Percentiles rank a stretch among this genome's conserved stretches.
Evolutionary conservation across 2,113 vertebrate genomes (phyloP).

Genomic region (Bombycilla garrulus): DNA sequence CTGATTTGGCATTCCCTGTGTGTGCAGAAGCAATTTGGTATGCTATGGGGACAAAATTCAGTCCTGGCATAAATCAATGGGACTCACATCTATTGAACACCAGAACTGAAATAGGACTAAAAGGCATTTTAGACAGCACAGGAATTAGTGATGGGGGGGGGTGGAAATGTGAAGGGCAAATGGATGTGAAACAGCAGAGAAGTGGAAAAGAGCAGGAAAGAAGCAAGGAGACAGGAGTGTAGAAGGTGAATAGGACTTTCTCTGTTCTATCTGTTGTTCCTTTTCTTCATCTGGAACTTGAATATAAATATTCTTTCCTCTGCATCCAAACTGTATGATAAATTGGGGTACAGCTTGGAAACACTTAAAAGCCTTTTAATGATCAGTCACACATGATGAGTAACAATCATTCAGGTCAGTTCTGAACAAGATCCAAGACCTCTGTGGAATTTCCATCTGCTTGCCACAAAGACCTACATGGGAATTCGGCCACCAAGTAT

Average conservation of each 20-base stretch:
- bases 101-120: not conserved
- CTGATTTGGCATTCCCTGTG: constrained; percentile 16
- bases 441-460: constrained; percentile 23
- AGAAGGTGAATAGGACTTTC: not conserved
- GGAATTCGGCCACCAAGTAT: not conserved
- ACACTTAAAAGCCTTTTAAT: constrained; percentile 14
- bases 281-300: not conserved
- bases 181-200: not conserved
- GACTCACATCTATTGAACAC: constrained; percentile 28
- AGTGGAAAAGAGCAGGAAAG: not conserved
- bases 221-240: not conserved
- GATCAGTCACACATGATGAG: constrained; percentile 14
- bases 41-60: constrained; percentile 19
- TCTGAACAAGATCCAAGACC: not conserved
- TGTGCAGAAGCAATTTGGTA: constrained; percentile 34
- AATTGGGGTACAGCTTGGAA: constrained; percentile 5
- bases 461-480: not conserved
- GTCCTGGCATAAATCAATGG: constrained; percentile 44
- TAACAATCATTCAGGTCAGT: constrained; percentile 15
- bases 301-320: not conserved
- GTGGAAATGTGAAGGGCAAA: not conserved
- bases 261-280: not conserved
- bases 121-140: not conserved
- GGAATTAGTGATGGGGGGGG: not conserved
- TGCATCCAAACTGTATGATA: not conserved